Evolutionary conservation across 1,140 invertebrate genomes (phyloP), one percentile per base, ranked within the genome.

Genomic region (Nymphalis io): DNA sequence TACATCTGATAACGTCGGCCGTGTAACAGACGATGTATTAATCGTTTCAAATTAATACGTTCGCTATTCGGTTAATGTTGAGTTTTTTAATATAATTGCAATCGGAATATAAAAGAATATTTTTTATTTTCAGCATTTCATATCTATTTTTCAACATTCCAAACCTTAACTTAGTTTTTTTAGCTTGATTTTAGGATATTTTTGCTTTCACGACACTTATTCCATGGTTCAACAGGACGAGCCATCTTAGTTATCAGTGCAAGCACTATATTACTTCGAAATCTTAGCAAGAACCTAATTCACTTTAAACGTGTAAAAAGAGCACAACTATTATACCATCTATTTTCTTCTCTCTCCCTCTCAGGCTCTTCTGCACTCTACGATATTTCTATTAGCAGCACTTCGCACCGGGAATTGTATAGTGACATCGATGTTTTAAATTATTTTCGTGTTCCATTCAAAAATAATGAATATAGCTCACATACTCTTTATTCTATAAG

Each of bases 371-470:
- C 66, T 74, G 84, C 88, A 88, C 88, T 73, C 73, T 74, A 79
- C 79, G 65, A 79, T 74, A 76, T 81, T 73, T 82, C 60, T 70
- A 66, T 74, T 75, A 81, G 74, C 51, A 75, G 84, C 87, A 89
- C 84, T 77, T 63, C 65, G 82, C 86, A 89, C 86, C 70, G 72
- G 74, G 74, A 77, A 63, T 77, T 79, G 85, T 84, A 89, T 84
- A 82, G 74, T 80, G 68, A 75, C 63, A 74, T 82, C 72, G 70
- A 83, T 85, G 76, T 85, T 77, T 59, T 70, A 70, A 60, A 64
- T 63, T 69, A 73, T 68, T 73, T 21, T 39, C 61, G 59, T 73
- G 18, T 59, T 48, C 38, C 10, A 61, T 70, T 75, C 68, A 85
- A 85, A 83, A 84, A 80, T 80, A 76, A 81, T 81, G 78, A 79